phyloP scores from a whole-genome alignment of 30 jellyfish, hydroid and myxozoan genomes.

The Nemopilema nomurai region DNA sequence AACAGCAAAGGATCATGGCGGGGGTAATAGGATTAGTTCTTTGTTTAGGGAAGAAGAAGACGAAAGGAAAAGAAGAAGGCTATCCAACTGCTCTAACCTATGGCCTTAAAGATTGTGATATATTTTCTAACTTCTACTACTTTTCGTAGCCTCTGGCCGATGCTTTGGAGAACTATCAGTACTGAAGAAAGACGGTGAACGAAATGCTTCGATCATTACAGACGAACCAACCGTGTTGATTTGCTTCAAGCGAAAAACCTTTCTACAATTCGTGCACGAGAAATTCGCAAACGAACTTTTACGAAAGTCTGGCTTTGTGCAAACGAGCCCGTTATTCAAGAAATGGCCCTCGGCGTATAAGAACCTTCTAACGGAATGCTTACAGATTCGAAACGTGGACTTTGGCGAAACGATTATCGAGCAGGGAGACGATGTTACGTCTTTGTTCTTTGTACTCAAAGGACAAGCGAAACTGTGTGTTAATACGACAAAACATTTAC shows the following conservation, averaged over 20 bases:
- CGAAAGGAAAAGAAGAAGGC: too few relatives aligned
- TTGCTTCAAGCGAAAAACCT: constrained; percentile 64
- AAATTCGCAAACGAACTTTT: constrained; percentile 83
- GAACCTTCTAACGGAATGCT: constrained; percentile 79
- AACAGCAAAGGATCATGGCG: too few relatives aligned
- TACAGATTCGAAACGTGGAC: constrained; percentile 67
- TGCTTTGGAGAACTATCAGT: constrained; percentile 95
- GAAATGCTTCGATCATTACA: constrained; percentile 89
- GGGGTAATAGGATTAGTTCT: too few relatives aligned
- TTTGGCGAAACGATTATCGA: constrained; percentile 71
- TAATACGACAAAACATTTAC: constrained; percentile 55
- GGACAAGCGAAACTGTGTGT: constrained; percentile 84
- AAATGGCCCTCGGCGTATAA: constrained; percentile 92
- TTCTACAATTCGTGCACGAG: constrained; percentile 75
- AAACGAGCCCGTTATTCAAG: constrained; percentile 75
- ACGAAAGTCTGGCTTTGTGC: constrained; percentile 87
- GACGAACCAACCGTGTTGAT: constrained; percentile 84
- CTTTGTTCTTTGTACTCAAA: constrained; percentile 66
- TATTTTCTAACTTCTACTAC: background rate
- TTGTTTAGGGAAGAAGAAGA: too few relatives aligned
- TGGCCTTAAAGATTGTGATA: too few relatives aligned
- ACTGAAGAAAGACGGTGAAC: constrained; percentile 61
- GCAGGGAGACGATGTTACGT: constrained; percentile 73
- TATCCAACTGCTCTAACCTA: too few relatives aligned
- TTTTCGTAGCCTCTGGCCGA: constrained; percentile 81